Percentiles rank a stretch among this genome's conserved stretches.
phyloP scores from a whole-genome alignment of 2,113 vertebrate genomes.

The Triplophysa tibetana region DNA sequence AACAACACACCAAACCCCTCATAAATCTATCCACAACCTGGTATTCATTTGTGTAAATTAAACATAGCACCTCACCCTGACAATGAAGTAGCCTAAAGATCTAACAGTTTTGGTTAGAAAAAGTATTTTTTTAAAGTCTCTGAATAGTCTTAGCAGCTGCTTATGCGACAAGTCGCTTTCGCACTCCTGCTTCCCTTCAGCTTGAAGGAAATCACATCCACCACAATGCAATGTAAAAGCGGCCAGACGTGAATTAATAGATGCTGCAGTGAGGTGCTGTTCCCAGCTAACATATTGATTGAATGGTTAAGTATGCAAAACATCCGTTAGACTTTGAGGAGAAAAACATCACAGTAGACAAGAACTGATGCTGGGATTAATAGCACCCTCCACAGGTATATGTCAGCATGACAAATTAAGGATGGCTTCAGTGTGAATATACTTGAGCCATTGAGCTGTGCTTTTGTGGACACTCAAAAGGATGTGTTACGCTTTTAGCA shows the following conservation, averaged over 20 bases:
- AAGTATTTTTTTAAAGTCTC: background rate
- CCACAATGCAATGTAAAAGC: constrained; percentile 68
- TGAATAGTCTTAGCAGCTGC: constrained; percentile 42
- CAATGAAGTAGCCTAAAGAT: too few species aligned
- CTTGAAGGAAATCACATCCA: constrained; percentile 58
- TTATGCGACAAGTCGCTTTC: constrained; percentile 55
- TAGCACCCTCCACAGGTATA: constrained; percentile 29
- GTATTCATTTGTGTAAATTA: background rate
- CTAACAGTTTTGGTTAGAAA: too few species aligned
- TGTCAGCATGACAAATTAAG: constrained; percentile 9
- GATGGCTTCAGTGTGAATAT: background rate
- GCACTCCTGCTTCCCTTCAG: constrained; percentile 54
- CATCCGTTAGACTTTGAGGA: constrained; percentile 59
- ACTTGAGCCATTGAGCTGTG: background rate
- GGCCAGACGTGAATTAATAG: constrained; percentile 67
- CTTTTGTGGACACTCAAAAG: background rate
- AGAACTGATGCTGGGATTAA: constrained; percentile 45
- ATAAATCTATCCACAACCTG: too few species aligned
- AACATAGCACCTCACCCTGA: too few species aligned
- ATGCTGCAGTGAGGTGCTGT: constrained; percentile 47
- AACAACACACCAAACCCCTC: too few species aligned
- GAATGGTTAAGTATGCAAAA: constrained; percentile 69
- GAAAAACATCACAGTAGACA: constrained; percentile 52
- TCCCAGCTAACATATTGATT: constrained; percentile 68
- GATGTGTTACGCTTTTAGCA: too few species aligned